These are phyloP conservation scores for Rhadina sibilatrix DNA, from an alignment of 2,113 vertebrate species.

Conservation along the genomic window DNA sequence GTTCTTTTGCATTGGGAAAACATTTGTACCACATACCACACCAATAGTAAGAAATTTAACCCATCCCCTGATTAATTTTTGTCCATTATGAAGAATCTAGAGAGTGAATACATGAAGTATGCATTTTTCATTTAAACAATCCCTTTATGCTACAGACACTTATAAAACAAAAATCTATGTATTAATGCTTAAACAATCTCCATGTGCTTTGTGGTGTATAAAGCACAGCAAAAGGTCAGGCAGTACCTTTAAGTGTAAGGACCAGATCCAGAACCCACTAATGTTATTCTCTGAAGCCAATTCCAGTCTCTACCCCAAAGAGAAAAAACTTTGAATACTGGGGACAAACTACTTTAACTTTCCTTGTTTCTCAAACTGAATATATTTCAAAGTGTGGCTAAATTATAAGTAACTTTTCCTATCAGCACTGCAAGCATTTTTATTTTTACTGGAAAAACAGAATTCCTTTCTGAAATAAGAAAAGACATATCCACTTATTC, in stretches of 20 bases:
- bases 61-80: not conserved
- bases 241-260: not conserved
- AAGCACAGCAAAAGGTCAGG: not conserved
- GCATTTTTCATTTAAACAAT: not conserved
- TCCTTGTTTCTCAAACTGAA: not conserved
- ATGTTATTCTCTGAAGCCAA: not conserved
- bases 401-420: not conserved
- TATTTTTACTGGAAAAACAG: not conserved
- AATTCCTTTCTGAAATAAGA: not conserved
- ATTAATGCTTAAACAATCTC: not conserved
- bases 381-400: not conserved
- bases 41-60: not conserved
- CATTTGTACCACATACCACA: not conserved
- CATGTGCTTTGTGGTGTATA: not conserved
- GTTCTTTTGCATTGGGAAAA: not conserved
- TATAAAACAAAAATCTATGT: not conserved
- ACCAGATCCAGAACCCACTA: not conserved
- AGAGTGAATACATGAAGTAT: not conserved
- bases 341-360: rapidly evolving
- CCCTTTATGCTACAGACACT: not conserved
- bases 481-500: not conserved
- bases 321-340: not conserved
- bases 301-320: not conserved
- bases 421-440: not conserved
- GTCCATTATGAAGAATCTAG: not conserved